phyloP scores from a whole-genome alignment of 2,888 invertebrate species.

The Eledona agricola region DNA sequence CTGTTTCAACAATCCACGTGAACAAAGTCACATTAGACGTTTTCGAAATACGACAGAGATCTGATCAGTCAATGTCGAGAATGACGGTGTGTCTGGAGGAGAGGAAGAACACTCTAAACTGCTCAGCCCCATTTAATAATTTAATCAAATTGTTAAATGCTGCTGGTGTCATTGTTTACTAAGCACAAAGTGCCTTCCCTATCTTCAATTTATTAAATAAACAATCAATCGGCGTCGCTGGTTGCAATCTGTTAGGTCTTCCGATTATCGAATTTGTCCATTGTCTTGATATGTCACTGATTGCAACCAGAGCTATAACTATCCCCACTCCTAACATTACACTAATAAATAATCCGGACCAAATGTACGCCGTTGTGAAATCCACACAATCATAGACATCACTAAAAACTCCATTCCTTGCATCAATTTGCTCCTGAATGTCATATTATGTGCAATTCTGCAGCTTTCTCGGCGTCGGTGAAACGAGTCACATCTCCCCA shows the following conservation, averaged over 20 bases:
- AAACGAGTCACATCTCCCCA: slow-evolving; percentile 58
- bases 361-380: slow-evolving; percentile 80
- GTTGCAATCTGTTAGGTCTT: slow-evolving; percentile 79
- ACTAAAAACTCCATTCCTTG: slow-evolving; percentile 61
- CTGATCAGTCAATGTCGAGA: slow-evolving; percentile 51
- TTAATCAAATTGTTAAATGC: slow-evolving; percentile 56
- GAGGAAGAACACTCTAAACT: slow-evolving; percentile 71
- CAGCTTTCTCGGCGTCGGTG: slow-evolving; percentile 50
- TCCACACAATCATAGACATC: slow-evolving; percentile 75
- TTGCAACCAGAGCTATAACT: slow-evolving; percentile 72
- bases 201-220: slow-evolving; percentile 28
- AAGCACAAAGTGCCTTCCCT: slow-evolving; percentile 15
- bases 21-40: slow-evolving; percentile 76
- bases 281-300: slow-evolving; percentile 79
- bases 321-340: slow-evolving; percentile 71
- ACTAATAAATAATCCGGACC: slow-evolving; percentile 75
- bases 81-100: slow-evolving; percentile 75
- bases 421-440: slow-evolving; percentile 63
- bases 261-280: slow-evolving; percentile 85
- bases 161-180: background rate
- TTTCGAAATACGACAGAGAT: slow-evolving; percentile 76
- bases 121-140: slow-evolving; percentile 67
- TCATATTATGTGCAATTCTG: slow-evolving; percentile 56
- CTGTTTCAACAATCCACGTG: slow-evolving; percentile 77
- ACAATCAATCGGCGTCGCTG: slow-evolving; percentile 58